Conservation (phyloP, 2,888 invertebrate genomes). For the Isoperla grammatica region DNA sequence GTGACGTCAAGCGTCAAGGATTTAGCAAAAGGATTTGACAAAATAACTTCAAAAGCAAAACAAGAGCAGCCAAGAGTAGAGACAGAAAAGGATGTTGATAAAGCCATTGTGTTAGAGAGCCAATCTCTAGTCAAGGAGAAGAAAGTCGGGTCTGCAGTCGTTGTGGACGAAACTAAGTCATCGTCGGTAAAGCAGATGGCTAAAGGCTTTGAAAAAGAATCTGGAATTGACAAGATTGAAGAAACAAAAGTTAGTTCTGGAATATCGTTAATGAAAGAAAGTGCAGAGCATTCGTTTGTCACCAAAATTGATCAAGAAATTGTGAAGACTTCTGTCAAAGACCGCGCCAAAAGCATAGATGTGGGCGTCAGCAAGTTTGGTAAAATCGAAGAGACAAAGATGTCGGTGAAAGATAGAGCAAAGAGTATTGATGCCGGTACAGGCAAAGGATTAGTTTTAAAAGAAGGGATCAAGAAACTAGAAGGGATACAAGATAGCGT, state of each 20-base stretch:
- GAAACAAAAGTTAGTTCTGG: neutral
- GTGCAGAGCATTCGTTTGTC: too few species aligned
- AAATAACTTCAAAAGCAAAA: constrained; percentile 12
- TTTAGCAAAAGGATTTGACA: constrained; percentile 23
- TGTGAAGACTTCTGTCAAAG: constrained; percentile 10
- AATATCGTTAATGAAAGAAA: too few species aligned
- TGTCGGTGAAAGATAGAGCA: constrained; percentile 27
- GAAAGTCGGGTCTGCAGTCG: neutral
- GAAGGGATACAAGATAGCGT: neutral
- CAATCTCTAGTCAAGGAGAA: constrained; percentile 2
- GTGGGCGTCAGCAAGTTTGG: neutral
- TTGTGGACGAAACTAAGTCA: neutral
- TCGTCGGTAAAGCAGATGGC: constrained; percentile 15
- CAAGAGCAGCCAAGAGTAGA: neutral
- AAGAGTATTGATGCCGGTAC: constrained; percentile 5
- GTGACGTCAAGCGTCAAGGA: constrained; percentile 20
- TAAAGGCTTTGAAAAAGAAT: constrained; percentile 21
- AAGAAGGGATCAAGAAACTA: neutral
- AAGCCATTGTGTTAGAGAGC: constrained; percentile 1
- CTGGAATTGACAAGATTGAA: neutral
- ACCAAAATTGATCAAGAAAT: neutral
- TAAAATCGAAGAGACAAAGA: constrained; percentile 16
- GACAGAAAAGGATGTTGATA: too few species aligned
- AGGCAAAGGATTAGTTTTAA: too few species aligned
- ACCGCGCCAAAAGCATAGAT: constrained; percentile 8